Conservation (phyloP, 2,888 invertebrate genomes). For the Neoascia interrupta region DNA sequence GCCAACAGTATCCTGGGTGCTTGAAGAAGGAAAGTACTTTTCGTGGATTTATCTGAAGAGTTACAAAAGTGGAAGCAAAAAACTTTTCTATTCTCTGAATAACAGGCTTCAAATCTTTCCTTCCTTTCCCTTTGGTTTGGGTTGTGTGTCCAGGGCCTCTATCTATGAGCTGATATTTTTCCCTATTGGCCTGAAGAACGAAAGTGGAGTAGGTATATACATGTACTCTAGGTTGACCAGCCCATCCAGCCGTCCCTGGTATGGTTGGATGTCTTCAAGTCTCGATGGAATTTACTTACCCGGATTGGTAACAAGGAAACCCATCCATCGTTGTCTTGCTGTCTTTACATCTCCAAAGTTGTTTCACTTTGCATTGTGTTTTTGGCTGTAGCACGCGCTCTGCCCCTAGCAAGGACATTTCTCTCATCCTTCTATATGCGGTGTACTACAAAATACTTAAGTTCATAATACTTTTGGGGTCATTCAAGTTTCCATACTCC, state of each 20-base stretch:
- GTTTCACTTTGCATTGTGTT: conserved; percentile 53
- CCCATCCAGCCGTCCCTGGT: background rate
- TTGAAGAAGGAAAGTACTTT: conserved; percentile 53
- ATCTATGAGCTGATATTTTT: conserved; percentile 26
- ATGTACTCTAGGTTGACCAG: background rate
- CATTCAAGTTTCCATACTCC: conserved; percentile 65
- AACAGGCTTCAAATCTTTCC: conserved; percentile 61
- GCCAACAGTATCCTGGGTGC: conserved; percentile 22
- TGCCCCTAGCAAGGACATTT: conserved; percentile 11
- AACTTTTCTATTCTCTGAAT: conserved; percentile 66
- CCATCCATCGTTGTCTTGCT: conserved; percentile 36
- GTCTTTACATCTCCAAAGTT: conserved; percentile 34
- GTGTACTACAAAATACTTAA: conserved; percentile 68
- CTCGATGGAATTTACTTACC: conserved; percentile 63
- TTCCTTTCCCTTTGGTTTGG: background rate
- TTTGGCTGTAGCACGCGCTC: background rate
- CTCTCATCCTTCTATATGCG: conserved; percentile 46
- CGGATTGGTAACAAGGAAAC: conserved; percentile 43
- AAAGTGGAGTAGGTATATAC: background rate
- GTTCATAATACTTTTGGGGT: conserved; percentile 69
- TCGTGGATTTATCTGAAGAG: conserved; percentile 64
- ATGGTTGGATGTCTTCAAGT: conserved; percentile 40
- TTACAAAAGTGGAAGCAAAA: conserved; percentile 52
- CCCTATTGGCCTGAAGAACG: conserved; percentile 20
- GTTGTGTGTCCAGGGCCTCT: conserved; percentile 2